Percentiles rank a stretch among this genome's conserved stretches.
Conservation (phyloP, 1,140 invertebrate species). For the Pseudobourletiella spinata region DNA sequence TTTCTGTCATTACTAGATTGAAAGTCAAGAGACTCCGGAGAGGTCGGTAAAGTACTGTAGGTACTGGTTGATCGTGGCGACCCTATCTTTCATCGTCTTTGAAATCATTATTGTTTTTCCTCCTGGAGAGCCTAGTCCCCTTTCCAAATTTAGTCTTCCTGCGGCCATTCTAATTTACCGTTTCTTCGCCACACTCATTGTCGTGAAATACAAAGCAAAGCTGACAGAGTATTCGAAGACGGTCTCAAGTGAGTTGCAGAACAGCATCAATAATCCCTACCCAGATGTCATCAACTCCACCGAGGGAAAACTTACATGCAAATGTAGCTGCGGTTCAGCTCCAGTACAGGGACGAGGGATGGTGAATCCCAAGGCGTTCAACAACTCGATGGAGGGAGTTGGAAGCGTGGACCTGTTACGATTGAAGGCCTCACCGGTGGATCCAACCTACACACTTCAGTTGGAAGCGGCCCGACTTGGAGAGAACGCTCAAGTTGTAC, state of each 20-base stretch:
- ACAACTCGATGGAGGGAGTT: no score
- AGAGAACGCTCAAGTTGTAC: no score
- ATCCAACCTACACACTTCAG: no score
- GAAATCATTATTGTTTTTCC: neutral
- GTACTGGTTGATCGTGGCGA: neutral
- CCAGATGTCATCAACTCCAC: no score
- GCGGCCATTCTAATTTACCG: neutral
- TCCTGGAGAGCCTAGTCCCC: neutral
- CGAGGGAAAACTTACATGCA: no score
- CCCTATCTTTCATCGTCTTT: neutral
- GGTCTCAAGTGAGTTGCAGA: neutral
- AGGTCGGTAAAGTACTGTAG: neutral
- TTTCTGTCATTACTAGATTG: no score
- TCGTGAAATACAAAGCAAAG: neutral
- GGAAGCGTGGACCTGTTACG: no score
- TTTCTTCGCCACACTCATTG: neutral
- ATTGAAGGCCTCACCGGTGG: no score
- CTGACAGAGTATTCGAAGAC: neutral
- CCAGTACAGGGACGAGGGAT: no score
- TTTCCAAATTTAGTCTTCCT: neutral
- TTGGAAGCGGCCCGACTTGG: no score
- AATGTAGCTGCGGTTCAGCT: no score
- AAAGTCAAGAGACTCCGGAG: neutral
- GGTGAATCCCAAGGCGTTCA: no score
- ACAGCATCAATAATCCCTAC: neutral